Percentiles rank a stretch among this genome's conserved stretches.
These are phyloP conservation scores for Crotalus viridis DNA, from an alignment of 2,113 vertebrate genomes.

Conservation along the genomic window DNA sequence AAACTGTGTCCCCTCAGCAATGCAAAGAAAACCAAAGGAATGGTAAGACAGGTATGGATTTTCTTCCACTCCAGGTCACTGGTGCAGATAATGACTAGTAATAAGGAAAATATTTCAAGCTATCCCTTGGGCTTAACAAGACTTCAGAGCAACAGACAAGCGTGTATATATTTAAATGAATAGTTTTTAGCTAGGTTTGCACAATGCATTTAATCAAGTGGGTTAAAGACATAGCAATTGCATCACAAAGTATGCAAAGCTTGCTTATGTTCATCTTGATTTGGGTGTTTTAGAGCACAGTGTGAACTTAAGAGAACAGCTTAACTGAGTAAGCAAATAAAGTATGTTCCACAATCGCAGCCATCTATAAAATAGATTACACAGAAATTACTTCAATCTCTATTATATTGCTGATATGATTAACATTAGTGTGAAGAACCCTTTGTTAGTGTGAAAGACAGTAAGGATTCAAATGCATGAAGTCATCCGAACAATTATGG, in stretches of 20 bases:
- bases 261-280: background rate
- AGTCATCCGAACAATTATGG: background rate
- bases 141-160: background rate
- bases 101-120: slow-evolving; percentile 26
- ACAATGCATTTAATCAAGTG: background rate
- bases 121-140: slow-evolving; percentile 23
- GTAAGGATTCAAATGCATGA: background rate
- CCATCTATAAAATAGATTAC: background rate
- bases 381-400: background rate
- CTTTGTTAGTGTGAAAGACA: background rate
- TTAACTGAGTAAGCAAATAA: background rate
- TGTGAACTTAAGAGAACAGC: background rate
- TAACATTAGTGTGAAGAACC: background rate
- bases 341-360: background rate
- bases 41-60: slow-evolving; percentile 20
- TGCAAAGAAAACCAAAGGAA: slow-evolving; percentile 7
- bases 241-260: background rate
- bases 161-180: background rate
- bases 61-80: background rate
- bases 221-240: background rate
- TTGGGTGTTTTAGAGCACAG: background rate
- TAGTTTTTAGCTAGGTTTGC: background rate
- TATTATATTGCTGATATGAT: background rate
- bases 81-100: slow-evolving; percentile 29
- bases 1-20: background rate